Evolutionary conservation across 1,140 invertebrate species (phyloP).

Genomic region (Grapholita molesta): DNA sequence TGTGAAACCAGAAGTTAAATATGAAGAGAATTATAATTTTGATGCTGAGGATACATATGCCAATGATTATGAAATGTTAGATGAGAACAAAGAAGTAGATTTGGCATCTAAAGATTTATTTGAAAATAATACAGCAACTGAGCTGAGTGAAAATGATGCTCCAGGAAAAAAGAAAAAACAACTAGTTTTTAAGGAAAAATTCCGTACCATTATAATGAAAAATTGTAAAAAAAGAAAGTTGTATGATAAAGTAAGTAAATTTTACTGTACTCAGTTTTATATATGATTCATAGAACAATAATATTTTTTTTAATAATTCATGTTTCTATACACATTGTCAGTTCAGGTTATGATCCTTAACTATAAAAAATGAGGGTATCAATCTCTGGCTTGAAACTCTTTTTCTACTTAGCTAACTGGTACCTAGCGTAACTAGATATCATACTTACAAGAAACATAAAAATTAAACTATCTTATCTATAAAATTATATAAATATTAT

Average conservation of each 20-base stretch:
- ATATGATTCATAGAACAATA: too few species aligned
- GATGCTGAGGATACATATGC: background rate
- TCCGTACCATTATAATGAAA: background rate
- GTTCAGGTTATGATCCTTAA: too few species aligned
- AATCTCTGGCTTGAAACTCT: too few species aligned
- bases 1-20: background rate
- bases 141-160: background rate
- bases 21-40: background rate
- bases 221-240: background rate
- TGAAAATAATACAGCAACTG: background rate
- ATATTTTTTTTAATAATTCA: too few species aligned
- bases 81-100: background rate
- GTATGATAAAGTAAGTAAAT: background rate
- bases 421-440: too few species aligned
- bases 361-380: too few species aligned
- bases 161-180: background rate
- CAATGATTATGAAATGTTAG: background rate
- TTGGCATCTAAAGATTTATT: background rate
- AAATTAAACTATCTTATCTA: too few species aligned
- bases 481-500: too few species aligned
- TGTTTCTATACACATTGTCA: too few species aligned
- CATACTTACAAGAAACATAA: too few species aligned
- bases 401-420: too few species aligned
- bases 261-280: background rate
- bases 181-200: background rate